These are phyloP conservation scores for Geococcyx californianus DNA, from an alignment of 2,113 vertebrate species.

Conservation along the genomic window DNA sequence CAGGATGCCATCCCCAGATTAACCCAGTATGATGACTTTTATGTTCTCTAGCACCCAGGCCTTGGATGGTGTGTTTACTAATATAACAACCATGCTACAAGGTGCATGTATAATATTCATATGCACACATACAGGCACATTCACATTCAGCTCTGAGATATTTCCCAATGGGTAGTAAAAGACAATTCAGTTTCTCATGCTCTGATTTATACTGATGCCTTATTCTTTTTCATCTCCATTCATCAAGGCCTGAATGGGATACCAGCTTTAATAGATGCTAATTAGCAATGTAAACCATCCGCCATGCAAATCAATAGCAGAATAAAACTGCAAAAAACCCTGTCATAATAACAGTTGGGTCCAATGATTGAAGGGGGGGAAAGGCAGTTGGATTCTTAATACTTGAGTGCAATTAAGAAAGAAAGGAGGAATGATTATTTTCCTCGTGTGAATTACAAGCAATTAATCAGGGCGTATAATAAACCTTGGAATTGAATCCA, in stretches of 20 bases:
- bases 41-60: not conserved
- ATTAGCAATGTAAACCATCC: slow-evolving; percentile 41
- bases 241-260: slow-evolving; percentile 19
- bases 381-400: not conserved
- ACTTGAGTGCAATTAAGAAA: slow-evolving; percentile 14
- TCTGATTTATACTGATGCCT: slow-evolving; percentile 24
- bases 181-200: not conserved
- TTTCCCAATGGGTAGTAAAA: not conserved
- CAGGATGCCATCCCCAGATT: not conserved
- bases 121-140: not conserved
- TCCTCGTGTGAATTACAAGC: not conserved
- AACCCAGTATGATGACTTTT: not conserved
- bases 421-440: slow-evolving; percentile 52
- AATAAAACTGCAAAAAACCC: not conserved
- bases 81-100: not conserved
- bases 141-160: not conserved
- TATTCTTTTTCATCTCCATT: slow-evolving; percentile 5
- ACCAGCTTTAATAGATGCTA: slow-evolving; percentile 18
- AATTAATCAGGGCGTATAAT: not conserved
- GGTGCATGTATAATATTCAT: not conserved
- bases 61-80: not conserved
- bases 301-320: not conserved
- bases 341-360: not conserved
- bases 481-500: not conserved
- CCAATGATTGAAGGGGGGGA: not conserved